Conservation (phyloP, 2,888 invertebrate genomes). For the Gastrophysa polygoni region DNA sequence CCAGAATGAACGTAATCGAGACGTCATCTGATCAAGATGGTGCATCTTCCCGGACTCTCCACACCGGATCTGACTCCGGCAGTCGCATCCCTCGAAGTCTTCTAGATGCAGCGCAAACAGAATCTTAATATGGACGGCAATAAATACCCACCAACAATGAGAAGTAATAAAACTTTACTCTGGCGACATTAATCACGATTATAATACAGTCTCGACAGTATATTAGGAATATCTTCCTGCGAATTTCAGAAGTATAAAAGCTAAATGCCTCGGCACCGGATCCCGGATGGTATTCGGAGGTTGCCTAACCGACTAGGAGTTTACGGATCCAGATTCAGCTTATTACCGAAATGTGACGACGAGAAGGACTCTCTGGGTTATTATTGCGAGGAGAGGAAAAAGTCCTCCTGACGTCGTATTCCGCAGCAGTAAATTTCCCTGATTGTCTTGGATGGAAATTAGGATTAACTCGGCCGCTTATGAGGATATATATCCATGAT, state of each 20-base stretch:
- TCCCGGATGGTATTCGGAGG: constrained; percentile 30
- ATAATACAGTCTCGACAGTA: constrained; percentile 46
- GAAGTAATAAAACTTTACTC: constrained; percentile 42
- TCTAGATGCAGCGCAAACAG: constrained; percentile 4
- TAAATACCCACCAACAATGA: constrained; percentile 41
- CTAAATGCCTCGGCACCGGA: constrained; percentile 38
- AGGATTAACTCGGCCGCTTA: constrained; percentile 6
- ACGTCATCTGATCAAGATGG: too few species aligned
- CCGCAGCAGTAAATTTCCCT: constrained; percentile 13
- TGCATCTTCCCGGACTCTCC: background rate
- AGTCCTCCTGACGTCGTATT: background rate
- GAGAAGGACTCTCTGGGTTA: constrained; percentile 16
- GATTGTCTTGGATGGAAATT: constrained; percentile 10
- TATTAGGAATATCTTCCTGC: constrained; percentile 45
- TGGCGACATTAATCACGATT: constrained; percentile 44
- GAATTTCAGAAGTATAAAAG: constrained; percentile 42
- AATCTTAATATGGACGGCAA: constrained; percentile 19
- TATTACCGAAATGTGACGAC: constrained; percentile 38
- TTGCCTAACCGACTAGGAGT: constrained; percentile 31
- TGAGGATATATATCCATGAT: constrained; percentile 5
- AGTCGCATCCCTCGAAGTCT: constrained; percentile 4
- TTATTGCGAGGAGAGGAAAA: constrained; percentile 14
- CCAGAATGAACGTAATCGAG: too few species aligned
- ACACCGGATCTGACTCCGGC: background rate
- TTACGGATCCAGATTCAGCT: constrained; percentile 40